A percentile compares a stretch with the other conserved stretches of the same genome.
Evolutionary conservation across 2,113 vertebrate species (phyloP).

Genomic region (Nettapus auritus): DNA sequence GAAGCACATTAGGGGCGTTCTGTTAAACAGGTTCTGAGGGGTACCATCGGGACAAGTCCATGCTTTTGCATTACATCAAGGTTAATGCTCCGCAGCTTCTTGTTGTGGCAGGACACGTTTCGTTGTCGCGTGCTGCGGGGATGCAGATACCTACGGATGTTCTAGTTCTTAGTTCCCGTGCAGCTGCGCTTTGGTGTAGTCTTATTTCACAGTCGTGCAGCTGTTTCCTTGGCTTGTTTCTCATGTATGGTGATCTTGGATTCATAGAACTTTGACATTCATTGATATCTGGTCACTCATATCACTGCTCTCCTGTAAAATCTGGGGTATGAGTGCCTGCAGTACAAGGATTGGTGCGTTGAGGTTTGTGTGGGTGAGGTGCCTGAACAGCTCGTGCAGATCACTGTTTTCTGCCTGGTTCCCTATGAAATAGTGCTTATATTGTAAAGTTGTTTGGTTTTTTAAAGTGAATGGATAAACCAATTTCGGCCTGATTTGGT

Average conservation of each 20-base stretch:
- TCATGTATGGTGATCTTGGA: neutral
- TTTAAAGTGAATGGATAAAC: neutral
- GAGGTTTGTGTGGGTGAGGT: neutral
- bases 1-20: rapidly evolving
- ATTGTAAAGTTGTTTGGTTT: neutral
- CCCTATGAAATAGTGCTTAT: neutral
- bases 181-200: neutral
- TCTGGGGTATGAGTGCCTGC: neutral
- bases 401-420: neutral
- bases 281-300: neutral
- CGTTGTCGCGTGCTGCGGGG: neutral
- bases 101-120: neutral
- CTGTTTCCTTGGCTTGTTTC: neutral
- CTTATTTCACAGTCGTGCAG: neutral
- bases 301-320: neutral
- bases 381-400: neutral
- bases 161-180: neutral
- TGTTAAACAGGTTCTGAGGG: neutral
- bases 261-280: neutral
- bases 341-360: neutral
- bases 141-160: neutral
- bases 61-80: neutral
- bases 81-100: neutral
- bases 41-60: neutral
- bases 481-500: neutral